Base-by-base conservation (phyloP, 2,113 vertebrate genomes). In the Engraulis encrasicolus region DNA sequence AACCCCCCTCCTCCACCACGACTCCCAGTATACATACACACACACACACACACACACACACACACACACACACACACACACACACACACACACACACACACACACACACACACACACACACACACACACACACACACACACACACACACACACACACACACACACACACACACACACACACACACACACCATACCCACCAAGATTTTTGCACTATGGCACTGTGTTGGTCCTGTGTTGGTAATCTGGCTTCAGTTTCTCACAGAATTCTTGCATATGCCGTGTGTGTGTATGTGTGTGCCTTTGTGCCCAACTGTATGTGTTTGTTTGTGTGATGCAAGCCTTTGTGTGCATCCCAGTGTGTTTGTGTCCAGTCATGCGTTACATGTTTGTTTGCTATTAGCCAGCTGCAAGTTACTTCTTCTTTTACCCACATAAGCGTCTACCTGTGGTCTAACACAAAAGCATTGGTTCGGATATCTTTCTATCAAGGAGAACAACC, bases 301-400 rank as follows among this genome's bases (percentile, higher is more conserved):
- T 82, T 78, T 86, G 78, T 85, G 81, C n/a, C n/a, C n/a, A n/a
- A n/a, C n/a, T 78, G 78, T 80, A 40, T 88, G 83, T 79, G 81
- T 48, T 78, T 80, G 58, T 79, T 52, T 36, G 36, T 82, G 77
- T 23, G 58, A n/a, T 82, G 77, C 23, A 82, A 78, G 82, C 3
- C 77, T 79, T 38, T 54, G 50, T 78, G 61, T 80, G 37, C 37
- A 58, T 19, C 77, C 50, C 78, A 48, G 52, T n/a, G 78, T 48
- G 31, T 71, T 50, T 48, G 54, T 84, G 77, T 79, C 61, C 61
- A 34, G 61, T 0, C 27, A 71, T 71, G 27, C 15, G 27, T 71
- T 34, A 31, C 61, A 34, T 71, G 61, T 34, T 71, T 34, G 14
- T 71, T 71, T 66, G 54, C 9, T 45, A 9, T 45, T 45, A 5